These are phyloP conservation scores for Troides oblongomaculatus DNA, from an alignment of 2,888 invertebrate species.

Conservation along the genomic window DNA sequence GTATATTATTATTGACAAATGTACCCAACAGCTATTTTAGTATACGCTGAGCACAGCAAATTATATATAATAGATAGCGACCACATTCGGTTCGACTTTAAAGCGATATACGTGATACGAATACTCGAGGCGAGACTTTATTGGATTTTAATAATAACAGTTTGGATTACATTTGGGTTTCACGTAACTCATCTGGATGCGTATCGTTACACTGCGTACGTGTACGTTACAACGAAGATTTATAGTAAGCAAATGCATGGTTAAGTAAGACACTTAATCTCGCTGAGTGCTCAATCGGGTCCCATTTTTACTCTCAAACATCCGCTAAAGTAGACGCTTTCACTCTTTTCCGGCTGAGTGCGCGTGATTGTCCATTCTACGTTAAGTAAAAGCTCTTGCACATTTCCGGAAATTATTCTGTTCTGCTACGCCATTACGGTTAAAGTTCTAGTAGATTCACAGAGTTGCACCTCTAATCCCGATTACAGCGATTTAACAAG, in stretches of 20 bases:
- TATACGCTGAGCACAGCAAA: conserved; percentile 18
- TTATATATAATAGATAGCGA: conserved; percentile 22
- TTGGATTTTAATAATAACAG: conserved; percentile 23
- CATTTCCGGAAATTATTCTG: conserved; percentile 27
- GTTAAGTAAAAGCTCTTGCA: conserved; percentile 32
- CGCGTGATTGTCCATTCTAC: conserved; percentile 36
- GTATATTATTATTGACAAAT: conserved; percentile 29
- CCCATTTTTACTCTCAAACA: conserved; percentile 40
- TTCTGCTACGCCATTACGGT: conserved; percentile 6
- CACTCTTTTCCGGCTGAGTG: conserved; percentile 50
- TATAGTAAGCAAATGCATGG: conserved; percentile 23
- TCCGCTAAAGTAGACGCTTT: conserved; percentile 47
- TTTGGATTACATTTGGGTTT: conserved; percentile 16
- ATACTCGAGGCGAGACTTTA: conserved; percentile 6
- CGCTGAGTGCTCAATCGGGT: conserved; percentile 29
- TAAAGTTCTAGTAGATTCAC: neutral
- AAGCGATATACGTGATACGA: conserved; percentile 17
- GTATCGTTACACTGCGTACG: conserved; percentile 6
- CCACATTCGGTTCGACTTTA: conserved; percentile 15
- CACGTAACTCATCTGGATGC: conserved; percentile 24
- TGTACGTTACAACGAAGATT: conserved; percentile 26
- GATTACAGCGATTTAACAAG: neutral
- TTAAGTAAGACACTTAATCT: conserved; percentile 27
- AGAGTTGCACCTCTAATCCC: neutral
- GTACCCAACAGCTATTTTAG: conserved; percentile 14